Conservation (phyloP, 2,113 vertebrate genomes). For the Sylvilagus bachmani region DNA sequence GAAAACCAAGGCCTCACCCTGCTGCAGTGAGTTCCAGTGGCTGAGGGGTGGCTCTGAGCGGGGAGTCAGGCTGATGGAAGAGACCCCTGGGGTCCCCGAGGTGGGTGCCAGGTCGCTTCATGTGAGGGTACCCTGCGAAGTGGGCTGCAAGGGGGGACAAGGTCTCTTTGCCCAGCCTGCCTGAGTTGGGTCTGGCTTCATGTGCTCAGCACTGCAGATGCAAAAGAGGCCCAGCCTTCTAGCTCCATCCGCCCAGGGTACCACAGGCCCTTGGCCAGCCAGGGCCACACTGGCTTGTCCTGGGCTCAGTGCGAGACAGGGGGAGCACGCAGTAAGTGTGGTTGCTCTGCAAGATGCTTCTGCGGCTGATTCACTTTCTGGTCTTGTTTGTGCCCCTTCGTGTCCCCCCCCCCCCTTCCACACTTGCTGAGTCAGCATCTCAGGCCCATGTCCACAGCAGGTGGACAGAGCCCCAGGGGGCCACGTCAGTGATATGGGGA, state of each 20-base stretch:
- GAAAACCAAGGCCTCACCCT: not conserved
- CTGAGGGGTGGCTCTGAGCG: not conserved
- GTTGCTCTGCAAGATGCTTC: not conserved
- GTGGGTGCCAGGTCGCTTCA: not conserved
- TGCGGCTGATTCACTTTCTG: not conserved
- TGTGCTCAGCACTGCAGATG: not conserved
- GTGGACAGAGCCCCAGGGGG: not conserved
- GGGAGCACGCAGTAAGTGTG: not conserved
- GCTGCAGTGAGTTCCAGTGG: not conserved
- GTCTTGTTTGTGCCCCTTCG: not conserved
- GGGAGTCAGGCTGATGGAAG: not conserved
- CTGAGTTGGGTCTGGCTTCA: not conserved
- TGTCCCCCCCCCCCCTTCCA: not conserved
- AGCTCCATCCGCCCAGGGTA: fast-evolving
- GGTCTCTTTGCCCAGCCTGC: not conserved
- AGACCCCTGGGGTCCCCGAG: not conserved
- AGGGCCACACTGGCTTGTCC: fast-evolving
- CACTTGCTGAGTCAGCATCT: not conserved
- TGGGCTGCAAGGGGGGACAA: fast-evolving
- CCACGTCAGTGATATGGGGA: not conserved
- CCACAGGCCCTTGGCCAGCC: fast-evolving
- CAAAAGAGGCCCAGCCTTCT: too few relatives aligned
- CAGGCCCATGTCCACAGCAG: not conserved
- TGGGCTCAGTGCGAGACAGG: not conserved
- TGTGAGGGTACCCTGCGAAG: not conserved